A percentile compares a stretch with the other conserved stretches of the same genome.
Evolutionary conservation across 92 coral and sea anemone species (phyloP).

Genomic region (Ricordea florida): DNA sequence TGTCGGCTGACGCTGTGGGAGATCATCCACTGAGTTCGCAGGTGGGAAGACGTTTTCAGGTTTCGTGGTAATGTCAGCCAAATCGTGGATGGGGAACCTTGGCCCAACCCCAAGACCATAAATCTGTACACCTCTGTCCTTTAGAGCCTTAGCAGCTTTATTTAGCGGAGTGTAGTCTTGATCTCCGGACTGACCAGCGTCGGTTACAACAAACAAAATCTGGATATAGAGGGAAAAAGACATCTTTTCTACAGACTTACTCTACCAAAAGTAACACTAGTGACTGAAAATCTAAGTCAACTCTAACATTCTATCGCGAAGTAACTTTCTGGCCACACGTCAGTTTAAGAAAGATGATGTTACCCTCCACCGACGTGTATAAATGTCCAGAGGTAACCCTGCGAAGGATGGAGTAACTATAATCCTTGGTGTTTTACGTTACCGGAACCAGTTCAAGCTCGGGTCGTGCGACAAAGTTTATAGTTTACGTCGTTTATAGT

Average conservation of each 20-base stretch:
- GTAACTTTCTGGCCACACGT: no score
- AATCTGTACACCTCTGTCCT: slow-evolving; percentile 45
- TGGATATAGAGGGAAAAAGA: not conserved
- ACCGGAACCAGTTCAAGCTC: no score
- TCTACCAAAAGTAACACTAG: not conserved
- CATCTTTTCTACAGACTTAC: not conserved
- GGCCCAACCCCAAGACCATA: slow-evolving; percentile 65
- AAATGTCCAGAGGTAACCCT: no score
- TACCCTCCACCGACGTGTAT: no score
- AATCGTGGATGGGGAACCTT: slow-evolving; percentile 30
- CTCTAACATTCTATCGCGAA: no score
- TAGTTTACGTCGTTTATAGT: no score
- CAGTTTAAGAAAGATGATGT: no score
- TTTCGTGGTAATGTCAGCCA: slow-evolving; percentile 41
- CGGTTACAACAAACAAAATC: slow-evolving; percentile 64
- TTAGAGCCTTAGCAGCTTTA: slow-evolving; percentile 51
- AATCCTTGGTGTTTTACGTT: no score
- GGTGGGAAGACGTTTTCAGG: slow-evolving; percentile 40
- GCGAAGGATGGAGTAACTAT: no score
- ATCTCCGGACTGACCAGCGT: slow-evolving; percentile 51
- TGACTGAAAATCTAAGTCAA: no score
- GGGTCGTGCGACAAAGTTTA: no score
- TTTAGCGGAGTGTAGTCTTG: slow-evolving; percentile 54
- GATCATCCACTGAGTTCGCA: slow-evolving; percentile 19
- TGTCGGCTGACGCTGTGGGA: slow-evolving; percentile 24